Evolutionary conservation across 1,140 invertebrate species (phyloP).

Genomic region (Diabrotica virgifera): DNA sequence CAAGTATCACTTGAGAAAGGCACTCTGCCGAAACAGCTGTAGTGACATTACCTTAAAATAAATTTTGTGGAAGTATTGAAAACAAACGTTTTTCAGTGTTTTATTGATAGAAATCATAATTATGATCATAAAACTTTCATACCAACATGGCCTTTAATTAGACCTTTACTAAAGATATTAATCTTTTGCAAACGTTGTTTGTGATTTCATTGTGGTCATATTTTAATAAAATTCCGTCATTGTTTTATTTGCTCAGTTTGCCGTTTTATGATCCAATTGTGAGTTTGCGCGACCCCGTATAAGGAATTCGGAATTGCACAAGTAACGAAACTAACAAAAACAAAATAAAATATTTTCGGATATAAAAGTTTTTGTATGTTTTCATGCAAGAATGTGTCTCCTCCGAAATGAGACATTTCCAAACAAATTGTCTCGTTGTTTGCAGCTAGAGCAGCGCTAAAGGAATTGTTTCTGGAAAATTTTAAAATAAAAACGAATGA

Average conservation of each 20-base stretch:
- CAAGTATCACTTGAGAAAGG: too few relatives aligned
- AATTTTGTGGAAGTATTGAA: too few relatives aligned
- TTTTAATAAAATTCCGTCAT: neutral
- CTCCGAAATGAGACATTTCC: slow-evolving; percentile 35
- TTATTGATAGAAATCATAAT: too few relatives aligned
- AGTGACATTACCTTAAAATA: too few relatives aligned
- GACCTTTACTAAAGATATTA: too few relatives aligned
- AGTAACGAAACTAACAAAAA: slow-evolving; percentile 24
- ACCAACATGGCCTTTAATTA: too few relatives aligned
- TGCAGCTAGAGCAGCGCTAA: neutral
- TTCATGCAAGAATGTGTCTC: slow-evolving; percentile 36
- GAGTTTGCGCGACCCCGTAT: slow-evolving; percentile 7
- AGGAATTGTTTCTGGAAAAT: neutral
- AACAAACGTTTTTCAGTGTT: too few relatives aligned
- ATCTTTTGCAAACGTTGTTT: too few relatives aligned
- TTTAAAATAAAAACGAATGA: neutral
- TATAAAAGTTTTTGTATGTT: slow-evolving; percentile 30
- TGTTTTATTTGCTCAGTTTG: neutral
- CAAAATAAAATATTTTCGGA: slow-evolving; percentile 29
- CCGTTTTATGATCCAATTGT: neutral
- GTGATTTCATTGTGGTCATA: too few relatives aligned
- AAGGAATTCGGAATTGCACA: slow-evolving; percentile 26
- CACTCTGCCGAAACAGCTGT: too few relatives aligned
- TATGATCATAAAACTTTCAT: too few relatives aligned
- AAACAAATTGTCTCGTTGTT: slow-evolving; percentile 26